Percentiles rank a stretch among this genome's conserved stretches.
Conservation (phyloP, 2,888 invertebrate species). For the Rutpela maculata region DNA sequence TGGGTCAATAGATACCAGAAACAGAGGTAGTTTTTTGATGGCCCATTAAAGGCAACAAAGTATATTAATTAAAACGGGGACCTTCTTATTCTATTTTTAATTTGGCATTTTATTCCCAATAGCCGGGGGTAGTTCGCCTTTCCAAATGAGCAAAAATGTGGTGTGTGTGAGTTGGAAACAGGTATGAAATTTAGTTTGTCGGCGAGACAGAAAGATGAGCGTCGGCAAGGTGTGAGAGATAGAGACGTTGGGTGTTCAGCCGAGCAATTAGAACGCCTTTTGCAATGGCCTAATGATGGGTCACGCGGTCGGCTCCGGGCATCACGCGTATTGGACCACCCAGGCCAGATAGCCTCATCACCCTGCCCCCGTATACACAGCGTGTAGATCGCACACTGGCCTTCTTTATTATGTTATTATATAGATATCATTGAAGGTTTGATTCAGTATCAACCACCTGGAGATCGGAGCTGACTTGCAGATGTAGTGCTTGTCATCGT, state of each 20-base stretch:
- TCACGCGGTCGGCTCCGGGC: conserved; percentile 71
- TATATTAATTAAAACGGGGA: conserved; percentile 21
- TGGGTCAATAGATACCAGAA: conserved; percentile 1
- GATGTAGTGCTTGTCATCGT: conserved; percentile 52
- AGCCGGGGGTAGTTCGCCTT: conserved; percentile 21
- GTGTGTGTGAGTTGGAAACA: conserved; percentile 51
- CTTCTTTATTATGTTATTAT: conserved; percentile 71
- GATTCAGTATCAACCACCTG: conserved; percentile 69
- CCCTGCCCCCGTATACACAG: conserved; percentile 60
- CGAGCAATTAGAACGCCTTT: conserved; percentile 75
- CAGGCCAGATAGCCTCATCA: conserved; percentile 64
- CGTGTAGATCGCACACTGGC: conserved; percentile 51
- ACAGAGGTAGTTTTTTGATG: conserved; percentile 9
- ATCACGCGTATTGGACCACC: conserved; percentile 71
- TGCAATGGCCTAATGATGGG: conserved; percentile 75
- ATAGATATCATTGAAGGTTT: conserved; percentile 70
- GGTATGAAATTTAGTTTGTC: conserved; percentile 54
- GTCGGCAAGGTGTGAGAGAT: conserved; percentile 70
- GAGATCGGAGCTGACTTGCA: conserved; percentile 68
- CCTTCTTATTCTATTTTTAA: conserved; percentile 5
- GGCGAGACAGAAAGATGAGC: conserved; percentile 56
- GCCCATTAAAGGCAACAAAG: conserved; percentile 8
- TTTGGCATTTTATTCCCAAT: conserved; percentile 18
- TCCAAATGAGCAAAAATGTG: conserved; percentile 27
- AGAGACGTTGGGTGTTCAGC: conserved; percentile 72